Evolutionary conservation across 2,888 invertebrate species (phyloP).

Genomic region (Asteroscopus sphinx): DNA sequence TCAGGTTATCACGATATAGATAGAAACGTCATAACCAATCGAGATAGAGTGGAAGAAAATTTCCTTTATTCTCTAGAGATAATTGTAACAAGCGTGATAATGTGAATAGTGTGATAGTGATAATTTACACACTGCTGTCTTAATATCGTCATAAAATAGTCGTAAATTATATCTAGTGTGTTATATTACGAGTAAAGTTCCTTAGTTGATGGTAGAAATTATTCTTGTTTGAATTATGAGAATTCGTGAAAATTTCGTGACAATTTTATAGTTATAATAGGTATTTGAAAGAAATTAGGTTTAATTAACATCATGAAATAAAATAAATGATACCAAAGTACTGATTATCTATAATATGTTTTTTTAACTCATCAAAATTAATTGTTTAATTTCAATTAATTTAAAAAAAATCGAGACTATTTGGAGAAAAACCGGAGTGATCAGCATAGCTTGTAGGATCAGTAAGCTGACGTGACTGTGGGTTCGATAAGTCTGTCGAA

Average conservation of each 20-base stretch:
- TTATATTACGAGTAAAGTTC: conserved; percentile 13
- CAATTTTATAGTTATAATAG: too few relatives aligned
- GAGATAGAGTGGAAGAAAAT: conserved; percentile 29
- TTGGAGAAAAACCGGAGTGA: too few relatives aligned
- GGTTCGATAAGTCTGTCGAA: too few relatives aligned
- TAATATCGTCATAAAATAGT: conserved; percentile 14
- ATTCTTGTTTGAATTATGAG: conserved; percentile 2
- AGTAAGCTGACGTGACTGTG: too few relatives aligned
- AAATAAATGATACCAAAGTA: too few relatives aligned
- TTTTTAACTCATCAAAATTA: too few relatives aligned
- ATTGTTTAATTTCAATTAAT: too few relatives aligned
- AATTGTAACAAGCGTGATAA: conserved; percentile 1
- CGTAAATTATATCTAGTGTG: conserved; percentile 18
- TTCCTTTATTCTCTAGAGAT: conserved; percentile 23
- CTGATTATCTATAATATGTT: too few relatives aligned
- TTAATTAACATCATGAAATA: too few relatives aligned
- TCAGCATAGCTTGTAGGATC: too few relatives aligned
- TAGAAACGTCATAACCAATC: conserved; percentile 3
- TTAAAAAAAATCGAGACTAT: too few relatives aligned
- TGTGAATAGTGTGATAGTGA: conserved; percentile 15
- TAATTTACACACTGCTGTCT: conserved; percentile 7
- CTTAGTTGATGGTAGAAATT: conserved; percentile 1
- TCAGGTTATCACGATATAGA: conserved; percentile 5
- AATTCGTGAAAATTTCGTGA: not conserved
- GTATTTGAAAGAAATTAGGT: too few relatives aligned